These are phyloP conservation scores for Shargacucullia verbasci DNA, from an alignment of 2,888 invertebrate species.

Conservation along the genomic window DNA sequence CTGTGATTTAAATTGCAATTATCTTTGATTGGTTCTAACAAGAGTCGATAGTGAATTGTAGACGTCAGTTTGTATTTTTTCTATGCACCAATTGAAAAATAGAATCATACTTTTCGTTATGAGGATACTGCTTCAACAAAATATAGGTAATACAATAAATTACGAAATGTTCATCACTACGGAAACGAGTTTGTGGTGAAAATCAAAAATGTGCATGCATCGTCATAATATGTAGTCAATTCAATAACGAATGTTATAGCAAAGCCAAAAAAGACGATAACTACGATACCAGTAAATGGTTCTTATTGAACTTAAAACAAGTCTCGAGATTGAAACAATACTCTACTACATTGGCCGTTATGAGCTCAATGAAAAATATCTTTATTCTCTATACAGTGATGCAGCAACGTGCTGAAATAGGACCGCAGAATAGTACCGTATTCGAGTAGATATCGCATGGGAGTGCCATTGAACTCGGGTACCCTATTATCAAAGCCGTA, in stretches of 20 bases:
- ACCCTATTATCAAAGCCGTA: constrained; percentile 40
- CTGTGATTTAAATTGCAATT: constrained; percentile 53
- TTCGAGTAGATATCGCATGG: constrained; percentile 36
- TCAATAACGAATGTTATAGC: no score
- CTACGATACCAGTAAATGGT: no score
- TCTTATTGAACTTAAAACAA: background rate
- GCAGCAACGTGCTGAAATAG: constrained; percentile 18
- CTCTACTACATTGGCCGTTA: background rate
- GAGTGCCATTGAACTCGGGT: constrained; percentile 36
- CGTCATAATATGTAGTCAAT: background rate
- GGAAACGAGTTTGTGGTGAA: background rate
- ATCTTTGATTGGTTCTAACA: constrained; percentile 52
- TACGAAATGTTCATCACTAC: background rate
- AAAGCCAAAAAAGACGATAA: no score
- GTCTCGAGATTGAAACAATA: no score
- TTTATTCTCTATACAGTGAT: constrained; percentile 1
- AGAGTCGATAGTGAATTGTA: constrained; percentile 39
- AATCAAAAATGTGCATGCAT: no score
- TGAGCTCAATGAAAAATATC: background rate
- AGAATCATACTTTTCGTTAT: constrained; percentile 9
- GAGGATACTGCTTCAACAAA: background rate
- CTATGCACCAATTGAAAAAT: constrained; percentile 23
- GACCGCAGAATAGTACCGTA: background rate
- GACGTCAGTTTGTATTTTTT: constrained; percentile 34
- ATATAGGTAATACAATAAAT: constrained; percentile 1